Conservation (phyloP, 2,888 invertebrate genomes). For the Cryptocheilus praepositus region DNA sequence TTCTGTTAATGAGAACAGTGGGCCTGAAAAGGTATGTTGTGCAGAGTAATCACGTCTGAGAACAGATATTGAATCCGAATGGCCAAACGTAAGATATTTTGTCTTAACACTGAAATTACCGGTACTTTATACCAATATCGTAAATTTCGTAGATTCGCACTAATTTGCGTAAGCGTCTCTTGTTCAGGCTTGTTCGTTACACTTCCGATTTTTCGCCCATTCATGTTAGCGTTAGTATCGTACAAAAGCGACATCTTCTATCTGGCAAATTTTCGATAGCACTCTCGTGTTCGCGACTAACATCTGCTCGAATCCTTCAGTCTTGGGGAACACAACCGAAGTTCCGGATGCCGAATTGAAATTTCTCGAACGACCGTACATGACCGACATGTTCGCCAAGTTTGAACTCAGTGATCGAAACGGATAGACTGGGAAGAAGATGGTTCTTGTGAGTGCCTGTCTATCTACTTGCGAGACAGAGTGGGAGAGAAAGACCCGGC, state of each 20-base stretch:
- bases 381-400: constrained; percentile 14
- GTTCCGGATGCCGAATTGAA: constrained; percentile 41
- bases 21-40: too few relatives aligned
- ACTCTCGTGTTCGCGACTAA: constrained; percentile 11
- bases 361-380: constrained; percentile 26
- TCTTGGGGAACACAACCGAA: constrained; percentile 21
- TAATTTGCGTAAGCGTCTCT: constrained; percentile 6
- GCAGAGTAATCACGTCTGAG: too few relatives aligned
- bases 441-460: too few relatives aligned
- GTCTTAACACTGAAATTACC: too few relatives aligned
- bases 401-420: not conserved
- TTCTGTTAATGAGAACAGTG: too few relatives aligned
- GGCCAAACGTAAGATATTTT: too few relatives aligned
- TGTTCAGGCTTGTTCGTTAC: constrained; percentile 4
- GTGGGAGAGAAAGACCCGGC: not conserved
- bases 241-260: too few relatives aligned
- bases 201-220: too few relatives aligned
- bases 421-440: too few relatives aligned
- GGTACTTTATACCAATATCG: too few relatives aligned
- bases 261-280: not conserved
- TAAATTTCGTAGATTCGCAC: not conserved
- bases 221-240: too few relatives aligned
- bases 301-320: constrained; percentile 23
- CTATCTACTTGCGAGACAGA: not conserved
- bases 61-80: too few relatives aligned